Evolutionary conservation across 2,888 invertebrate genomes (phyloP).

Genomic region (Copidosoma aretas): DNA sequence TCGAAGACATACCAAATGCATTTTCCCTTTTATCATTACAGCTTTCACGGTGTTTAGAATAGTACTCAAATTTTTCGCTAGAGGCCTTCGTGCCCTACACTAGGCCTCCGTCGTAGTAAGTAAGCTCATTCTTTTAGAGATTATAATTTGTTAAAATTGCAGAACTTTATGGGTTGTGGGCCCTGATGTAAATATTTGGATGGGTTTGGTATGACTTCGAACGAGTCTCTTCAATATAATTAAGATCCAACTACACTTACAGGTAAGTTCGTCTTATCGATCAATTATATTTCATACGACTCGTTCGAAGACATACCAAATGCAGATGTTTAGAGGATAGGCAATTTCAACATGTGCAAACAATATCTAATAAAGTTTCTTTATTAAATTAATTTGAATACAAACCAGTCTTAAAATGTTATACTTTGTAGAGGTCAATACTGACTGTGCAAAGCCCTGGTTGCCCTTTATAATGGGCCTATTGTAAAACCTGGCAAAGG

Average conservation of each 20-base stretch:
- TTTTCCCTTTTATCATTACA: no score
- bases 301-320: slow-evolving; percentile 7
- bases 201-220: neutral
- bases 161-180: no score
- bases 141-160: no score
- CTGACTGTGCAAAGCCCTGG: neutral
- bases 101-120: no score
- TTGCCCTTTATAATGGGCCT: neutral
- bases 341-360: slow-evolving; percentile 1
- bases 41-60: no score
- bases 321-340: slow-evolving; percentile 15
- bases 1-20: slow-evolving; percentile 1
- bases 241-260: slow-evolving; percentile 6
- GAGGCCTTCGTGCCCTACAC: no score
- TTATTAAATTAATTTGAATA: no score
- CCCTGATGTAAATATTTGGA: no score
- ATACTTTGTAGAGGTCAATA: slow-evolving; percentile 2
- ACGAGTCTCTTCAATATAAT: slow-evolving; percentile 13
- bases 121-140: no score
- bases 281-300: slow-evolving; percentile 7
- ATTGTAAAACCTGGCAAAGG: slow-evolving; percentile 11
- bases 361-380: no score
- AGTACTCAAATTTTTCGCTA: no score
- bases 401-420: no score
- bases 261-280: slow-evolving; percentile 16